Evolutionary conservation across 2,888 invertebrate species (phyloP).

Genomic region (Archaeoteleia sp.): DNA sequence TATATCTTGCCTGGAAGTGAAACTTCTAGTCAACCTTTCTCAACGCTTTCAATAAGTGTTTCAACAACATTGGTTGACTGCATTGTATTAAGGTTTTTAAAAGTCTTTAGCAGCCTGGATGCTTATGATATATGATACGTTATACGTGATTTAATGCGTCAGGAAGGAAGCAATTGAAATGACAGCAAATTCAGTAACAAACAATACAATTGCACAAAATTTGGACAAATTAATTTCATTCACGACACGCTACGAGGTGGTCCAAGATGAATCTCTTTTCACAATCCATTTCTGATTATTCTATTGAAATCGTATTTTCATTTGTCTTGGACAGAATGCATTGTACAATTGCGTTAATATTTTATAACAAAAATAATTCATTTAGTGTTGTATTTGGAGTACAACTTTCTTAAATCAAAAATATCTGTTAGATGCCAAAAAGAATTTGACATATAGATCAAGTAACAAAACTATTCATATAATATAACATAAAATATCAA

Average conservation of each 20-base stretch:
- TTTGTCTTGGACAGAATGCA: slow-evolving; percentile 30
- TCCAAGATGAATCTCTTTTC: slow-evolving; percentile 21
- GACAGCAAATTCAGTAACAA: slow-evolving; percentile 36
- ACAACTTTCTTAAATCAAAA: too few relatives aligned
- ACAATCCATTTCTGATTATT: too few relatives aligned
- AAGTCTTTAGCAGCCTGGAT: slow-evolving; percentile 19
- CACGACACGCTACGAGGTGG: slow-evolving; percentile 30
- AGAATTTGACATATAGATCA: too few relatives aligned
- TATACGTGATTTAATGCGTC: slow-evolving; percentile 41
- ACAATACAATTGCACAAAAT: slow-evolving; percentile 36
- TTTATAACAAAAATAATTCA: too few relatives aligned
- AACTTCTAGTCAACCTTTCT: slow-evolving; percentile 49
- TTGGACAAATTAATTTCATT: slow-evolving; percentile 51
- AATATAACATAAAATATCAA: too few relatives aligned
- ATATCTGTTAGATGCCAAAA: too few relatives aligned
- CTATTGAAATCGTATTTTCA: too few relatives aligned
- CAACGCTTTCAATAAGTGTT: slow-evolving; percentile 54
- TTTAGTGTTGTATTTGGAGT: too few relatives aligned
- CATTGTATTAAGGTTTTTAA: slow-evolving; percentile 43
- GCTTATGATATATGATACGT: slow-evolving; percentile 45
- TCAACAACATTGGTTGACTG: slow-evolving; percentile 53
- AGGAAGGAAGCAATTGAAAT: slow-evolving; percentile 37
- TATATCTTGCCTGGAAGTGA: slow-evolving; percentile 60
- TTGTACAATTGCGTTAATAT: too few relatives aligned
- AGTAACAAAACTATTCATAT: too few relatives aligned